phyloP scores from a whole-genome alignment of 2,797 vertebrate genomes.

The Avahi laniger region DNA sequence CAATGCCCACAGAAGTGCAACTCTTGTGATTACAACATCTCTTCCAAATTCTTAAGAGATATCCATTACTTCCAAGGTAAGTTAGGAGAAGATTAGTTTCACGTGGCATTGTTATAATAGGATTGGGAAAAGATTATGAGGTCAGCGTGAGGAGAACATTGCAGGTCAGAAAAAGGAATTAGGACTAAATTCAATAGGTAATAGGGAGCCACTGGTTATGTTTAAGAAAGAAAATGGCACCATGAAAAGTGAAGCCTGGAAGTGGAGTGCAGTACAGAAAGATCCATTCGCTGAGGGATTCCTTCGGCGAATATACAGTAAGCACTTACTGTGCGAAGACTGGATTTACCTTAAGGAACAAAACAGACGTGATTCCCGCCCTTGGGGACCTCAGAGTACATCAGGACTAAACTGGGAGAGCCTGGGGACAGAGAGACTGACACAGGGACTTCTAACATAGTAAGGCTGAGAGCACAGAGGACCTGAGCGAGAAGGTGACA shows the following conservation, averaged over 20 bases:
- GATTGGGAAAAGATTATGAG: not conserved
- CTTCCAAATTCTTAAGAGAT: not conserved
- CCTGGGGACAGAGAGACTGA: not conserved
- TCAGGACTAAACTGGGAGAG: not conserved
- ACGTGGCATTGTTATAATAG: fast-evolving
- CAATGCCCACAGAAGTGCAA: not conserved
- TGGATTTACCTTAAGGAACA: not conserved
- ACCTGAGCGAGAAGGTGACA: not conserved
- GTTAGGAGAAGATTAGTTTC: not conserved
- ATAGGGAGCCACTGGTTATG: not conserved
- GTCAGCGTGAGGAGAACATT: not conserved
- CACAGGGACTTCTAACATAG: not conserved
- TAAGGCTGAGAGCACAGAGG: not conserved
- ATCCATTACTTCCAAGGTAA: not conserved
- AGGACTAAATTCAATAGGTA: not conserved
- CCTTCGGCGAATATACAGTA: not conserved
- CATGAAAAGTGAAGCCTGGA: not conserved
- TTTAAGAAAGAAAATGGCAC: not conserved
- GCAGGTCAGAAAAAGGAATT: not conserved
- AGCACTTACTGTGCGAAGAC: too few relatives aligned
- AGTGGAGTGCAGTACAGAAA: not conserved
- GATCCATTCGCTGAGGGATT: not conserved
- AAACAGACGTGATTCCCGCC: not conserved
- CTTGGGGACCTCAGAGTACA: not conserved
- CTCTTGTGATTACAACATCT: not conserved